Base-by-base conservation (phyloP, 2,113 vertebrate genomes). In the Scomber colias region DNA sequence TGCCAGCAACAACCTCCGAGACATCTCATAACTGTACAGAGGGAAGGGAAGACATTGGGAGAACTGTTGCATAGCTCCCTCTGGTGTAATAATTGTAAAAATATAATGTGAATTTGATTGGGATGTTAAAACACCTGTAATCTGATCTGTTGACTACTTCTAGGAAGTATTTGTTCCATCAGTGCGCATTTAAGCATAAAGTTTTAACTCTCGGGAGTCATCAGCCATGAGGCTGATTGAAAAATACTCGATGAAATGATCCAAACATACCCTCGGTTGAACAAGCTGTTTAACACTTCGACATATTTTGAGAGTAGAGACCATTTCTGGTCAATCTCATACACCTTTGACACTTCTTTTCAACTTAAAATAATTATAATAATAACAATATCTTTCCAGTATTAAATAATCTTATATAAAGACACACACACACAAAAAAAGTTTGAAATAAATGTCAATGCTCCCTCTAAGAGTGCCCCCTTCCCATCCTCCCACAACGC, bases 381-480 rank as follows among this genome's bases (percentile, higher is more conserved):
- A 93, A 91, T 90, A 93, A 93, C 73, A 93, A 93, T 87, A 94
- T 94, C 86, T 94, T 95, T 94, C 87, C 90, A 91, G 89, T 94
- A 95, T 95, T 95, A 95, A 95, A 95, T 95, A 94, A 95, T 94
- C 92, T 94, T 85, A 93, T 95, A 94, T 92, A 93, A 94, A 95
- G 93, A 91, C 84, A 91, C 75, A 87, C 79, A 89, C 72, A 91
- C 81, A 54, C 16, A n/a, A 88, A 78, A 90, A 92, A 90, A 72
- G 85, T 86, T 91, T 90, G 77, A 92, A 90, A 86, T 54, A 80
- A 87, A 87, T 77, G 81, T 80, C 84, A 83, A 75, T 49, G 61
- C 86, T 61, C 77, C 81, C 53, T 69, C 71, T 69, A 71, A 56
- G 56, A 49, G 21, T 35, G 57, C 67, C 60, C 55, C 59, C 54